A percentile compares a stretch with the other conserved stretches of the same genome.
Evolutionary conservation across 2,113 vertebrate species (phyloP).

Genomic region (Plestiodon gilberti): DNA sequence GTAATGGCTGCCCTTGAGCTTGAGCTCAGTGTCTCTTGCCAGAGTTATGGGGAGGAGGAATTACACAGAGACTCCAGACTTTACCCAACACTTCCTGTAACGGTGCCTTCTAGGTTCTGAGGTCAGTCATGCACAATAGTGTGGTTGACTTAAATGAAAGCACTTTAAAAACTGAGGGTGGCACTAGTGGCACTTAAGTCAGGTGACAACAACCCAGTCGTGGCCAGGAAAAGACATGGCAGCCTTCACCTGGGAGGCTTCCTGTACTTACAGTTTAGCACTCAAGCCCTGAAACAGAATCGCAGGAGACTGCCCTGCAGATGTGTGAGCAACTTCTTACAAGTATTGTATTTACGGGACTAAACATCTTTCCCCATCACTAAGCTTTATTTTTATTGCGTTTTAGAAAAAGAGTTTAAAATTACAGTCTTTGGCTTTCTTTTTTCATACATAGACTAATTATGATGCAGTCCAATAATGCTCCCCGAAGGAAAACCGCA

Average conservation of each 20-base stretch:
- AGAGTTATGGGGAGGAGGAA: not conserved
- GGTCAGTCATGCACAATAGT: not conserved
- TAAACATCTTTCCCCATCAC: conserved; percentile 22
- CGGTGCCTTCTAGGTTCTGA: not conserved
- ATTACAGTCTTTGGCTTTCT: conserved; percentile 59
- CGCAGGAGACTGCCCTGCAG: not conserved
- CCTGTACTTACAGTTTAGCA: not conserved
- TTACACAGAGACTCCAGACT: not conserved
- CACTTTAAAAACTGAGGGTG: not conserved
- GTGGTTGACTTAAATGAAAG: not conserved
- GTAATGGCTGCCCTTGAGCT: not conserved
- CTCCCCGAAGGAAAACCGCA: conserved; percentile 53
- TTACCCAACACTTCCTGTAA: not conserved
- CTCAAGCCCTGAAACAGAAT: not conserved
- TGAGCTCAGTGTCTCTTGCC: not conserved
- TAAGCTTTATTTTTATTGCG: conserved; percentile 52
- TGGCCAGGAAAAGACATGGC: not conserved
- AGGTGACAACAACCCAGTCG: not conserved
- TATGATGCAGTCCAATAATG: conserved; percentile 60
- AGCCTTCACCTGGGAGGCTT: not conserved
- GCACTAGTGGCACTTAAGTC: not conserved
- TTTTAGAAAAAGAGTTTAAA: conserved; percentile 50
- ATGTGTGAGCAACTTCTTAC: not conserved
- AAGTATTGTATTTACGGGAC: not conserved
- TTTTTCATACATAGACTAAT: conserved; percentile 62